phyloP scores from a whole-genome alignment of 2,888 invertebrate genomes.

The Pachycephus smyrnensis region DNA sequence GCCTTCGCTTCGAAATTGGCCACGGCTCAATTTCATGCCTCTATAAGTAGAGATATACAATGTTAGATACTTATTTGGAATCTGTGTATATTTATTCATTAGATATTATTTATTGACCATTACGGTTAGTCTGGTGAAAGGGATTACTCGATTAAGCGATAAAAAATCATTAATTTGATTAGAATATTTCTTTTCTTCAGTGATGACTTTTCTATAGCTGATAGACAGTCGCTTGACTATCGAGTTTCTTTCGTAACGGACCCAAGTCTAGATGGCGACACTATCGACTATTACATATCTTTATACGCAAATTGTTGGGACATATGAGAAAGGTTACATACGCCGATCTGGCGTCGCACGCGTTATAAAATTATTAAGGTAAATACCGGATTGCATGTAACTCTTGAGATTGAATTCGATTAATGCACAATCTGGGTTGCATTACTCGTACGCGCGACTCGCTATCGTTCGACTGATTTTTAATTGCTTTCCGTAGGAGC shows the following conservation, averaged over 20 bases:
- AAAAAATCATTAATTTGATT: background rate
- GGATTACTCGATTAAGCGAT: background rate
- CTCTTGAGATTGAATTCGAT: conserved; percentile 45
- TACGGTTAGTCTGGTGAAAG: background rate
- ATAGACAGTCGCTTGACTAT: background rate
- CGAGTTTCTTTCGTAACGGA: background rate
- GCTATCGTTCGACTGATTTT: conserved; percentile 49
- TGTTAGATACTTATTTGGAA: background rate
- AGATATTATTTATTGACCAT: background rate
- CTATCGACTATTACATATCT: background rate
- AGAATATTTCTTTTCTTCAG: background rate
- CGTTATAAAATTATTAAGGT: conserved; percentile 58
- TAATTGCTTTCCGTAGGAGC: conserved; percentile 46
- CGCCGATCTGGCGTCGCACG: conserved; percentile 22
- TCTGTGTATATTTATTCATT: background rate
- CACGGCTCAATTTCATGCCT: conserved; percentile 24
- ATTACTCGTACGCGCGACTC: conserved; percentile 25
- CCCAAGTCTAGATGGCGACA: background rate
- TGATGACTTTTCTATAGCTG: background rate
- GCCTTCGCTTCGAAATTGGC: conserved; percentile 28
- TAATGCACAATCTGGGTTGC: conserved; percentile 38
- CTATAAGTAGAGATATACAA: background rate
- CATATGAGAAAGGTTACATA: background rate
- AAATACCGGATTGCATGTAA: conserved; percentile 54
- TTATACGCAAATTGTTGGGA: background rate